These are phyloP conservation scores for Pachycephus smyrnensis DNA, from an alignment of 2,888 invertebrate species.

Conservation along the genomic window DNA sequence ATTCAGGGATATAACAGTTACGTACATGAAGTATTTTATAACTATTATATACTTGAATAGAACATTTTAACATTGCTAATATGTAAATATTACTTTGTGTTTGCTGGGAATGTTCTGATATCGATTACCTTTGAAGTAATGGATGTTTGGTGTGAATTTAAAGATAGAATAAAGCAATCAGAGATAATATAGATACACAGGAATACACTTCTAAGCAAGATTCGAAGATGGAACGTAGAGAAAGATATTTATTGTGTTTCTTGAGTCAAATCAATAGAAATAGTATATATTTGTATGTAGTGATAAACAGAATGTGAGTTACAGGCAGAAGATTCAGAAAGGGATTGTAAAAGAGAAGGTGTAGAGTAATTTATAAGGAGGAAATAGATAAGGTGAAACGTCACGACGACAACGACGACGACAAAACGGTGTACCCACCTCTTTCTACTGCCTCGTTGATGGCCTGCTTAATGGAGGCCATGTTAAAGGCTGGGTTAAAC, in stretches of 20 bases:
- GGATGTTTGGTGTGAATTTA: not conserved
- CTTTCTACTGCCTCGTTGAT: slow-evolving; percentile 94
- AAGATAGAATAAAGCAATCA: not conserved
- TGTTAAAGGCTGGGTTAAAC: slow-evolving; percentile 93
- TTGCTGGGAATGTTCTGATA: not conserved
- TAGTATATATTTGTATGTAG: not conserved
- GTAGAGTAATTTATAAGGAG: not conserved
- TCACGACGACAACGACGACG: not conserved
- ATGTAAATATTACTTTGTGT: too few species aligned
- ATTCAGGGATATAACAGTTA: too few species aligned
- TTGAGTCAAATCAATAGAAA: not conserved
- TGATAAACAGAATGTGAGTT: not conserved
- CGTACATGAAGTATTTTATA: too few species aligned
- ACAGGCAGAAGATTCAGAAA: not conserved
- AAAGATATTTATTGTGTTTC: not conserved
- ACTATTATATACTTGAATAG: too few species aligned
- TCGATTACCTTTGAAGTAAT: not conserved
- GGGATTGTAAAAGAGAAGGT: not conserved
- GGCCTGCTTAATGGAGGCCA: slow-evolving; percentile 94
- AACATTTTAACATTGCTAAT: too few species aligned
- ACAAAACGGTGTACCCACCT: slow-evolving; percentile 72
- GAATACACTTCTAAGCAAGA: not conserved
- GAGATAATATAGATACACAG: not conserved
- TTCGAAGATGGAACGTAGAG: not conserved
- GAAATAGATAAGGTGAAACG: not conserved